Conservation (phyloP, 2,113 vertebrate genomes). For the Zapornia atra region DNA sequence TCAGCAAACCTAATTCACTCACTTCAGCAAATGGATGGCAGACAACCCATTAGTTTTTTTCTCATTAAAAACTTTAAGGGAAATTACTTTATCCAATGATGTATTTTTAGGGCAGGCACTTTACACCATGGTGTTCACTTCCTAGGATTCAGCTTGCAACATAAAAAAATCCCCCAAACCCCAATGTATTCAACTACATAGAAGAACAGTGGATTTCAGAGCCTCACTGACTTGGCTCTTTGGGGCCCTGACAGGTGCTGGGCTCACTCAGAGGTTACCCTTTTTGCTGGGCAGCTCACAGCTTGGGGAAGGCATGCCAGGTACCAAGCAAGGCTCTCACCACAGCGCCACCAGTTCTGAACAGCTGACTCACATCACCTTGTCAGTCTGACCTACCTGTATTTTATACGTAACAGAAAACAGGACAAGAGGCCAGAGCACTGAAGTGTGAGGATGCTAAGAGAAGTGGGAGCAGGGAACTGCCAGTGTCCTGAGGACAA, state of each 20-base stretch:
- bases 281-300: background rate
- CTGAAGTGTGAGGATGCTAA: fast-evolving
- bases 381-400: background rate
- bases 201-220: background rate
- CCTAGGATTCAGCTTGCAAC: background rate
- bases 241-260: background rate
- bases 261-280: background rate
- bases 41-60: background rate
- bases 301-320: background rate
- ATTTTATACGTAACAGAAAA: background rate
- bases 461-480: background rate
- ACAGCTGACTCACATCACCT: fast-evolving
- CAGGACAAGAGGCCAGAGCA: background rate
- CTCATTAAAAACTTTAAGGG: background rate
- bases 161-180: background rate
- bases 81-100: background rate
- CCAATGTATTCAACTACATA: background rate
- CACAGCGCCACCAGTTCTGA: background rate
- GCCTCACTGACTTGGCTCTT: background rate
- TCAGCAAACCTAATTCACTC: too few species aligned
- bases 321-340: background rate
- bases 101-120: background rate
- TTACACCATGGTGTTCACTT: background rate
- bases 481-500: background rate
- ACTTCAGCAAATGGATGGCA: background rate